Evolutionary conservation across 1,140 invertebrate genomes (phyloP), one percentile per base, ranked within the genome.

Genomic region (Cardiocondyla obscurior): DNA sequence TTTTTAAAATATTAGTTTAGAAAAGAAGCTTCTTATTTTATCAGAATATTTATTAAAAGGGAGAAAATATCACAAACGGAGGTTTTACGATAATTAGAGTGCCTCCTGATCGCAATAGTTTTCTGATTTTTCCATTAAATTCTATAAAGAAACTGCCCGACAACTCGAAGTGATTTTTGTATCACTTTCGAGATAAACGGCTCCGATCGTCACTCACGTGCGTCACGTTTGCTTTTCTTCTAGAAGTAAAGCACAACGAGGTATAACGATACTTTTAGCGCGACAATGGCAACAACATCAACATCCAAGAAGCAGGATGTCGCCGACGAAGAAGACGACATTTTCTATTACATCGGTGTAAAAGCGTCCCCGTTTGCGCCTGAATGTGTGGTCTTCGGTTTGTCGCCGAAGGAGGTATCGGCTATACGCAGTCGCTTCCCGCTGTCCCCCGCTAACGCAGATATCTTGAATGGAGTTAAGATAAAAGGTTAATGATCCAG

Each of bases 321-420:
- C 83, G 81, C 85, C 44, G 85, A 88, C 83, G 83, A 82, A 14
- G 89, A 82, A 30, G 92, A 93, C 67, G 92, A 86, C 85, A 94
- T 90, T 85, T 93, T 93, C 84, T 93, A 93, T 91, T 98, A 98
- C 93, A 94, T 97, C 83, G 97, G 96, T 58, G 95, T 98, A 42
- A 97, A 97, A 93, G 97, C 96, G 10, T 97, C 97, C 0, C 93
- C 97, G 53, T 96, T 97, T 94, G 95, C 96, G 60, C 91, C 90
- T 73, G 96, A 97, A 89, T 96, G 95, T 90, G 94, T 95, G 86
- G 96, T 97, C 5, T 97, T 97, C 95, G 97, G 97, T 65, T 92
- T 97, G 79, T 95, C 95, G 87, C 87, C 94, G 39, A 95, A 96
- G 65, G 97, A 97, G 93, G 90, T 95, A 33, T 94, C 94, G 85